A percentile compares a stretch with the other conserved stretches of the same genome.
Evolutionary conservation across 1,140 invertebrate genomes (phyloP).

Genomic region (Lordiphosa clarofinis): DNA sequence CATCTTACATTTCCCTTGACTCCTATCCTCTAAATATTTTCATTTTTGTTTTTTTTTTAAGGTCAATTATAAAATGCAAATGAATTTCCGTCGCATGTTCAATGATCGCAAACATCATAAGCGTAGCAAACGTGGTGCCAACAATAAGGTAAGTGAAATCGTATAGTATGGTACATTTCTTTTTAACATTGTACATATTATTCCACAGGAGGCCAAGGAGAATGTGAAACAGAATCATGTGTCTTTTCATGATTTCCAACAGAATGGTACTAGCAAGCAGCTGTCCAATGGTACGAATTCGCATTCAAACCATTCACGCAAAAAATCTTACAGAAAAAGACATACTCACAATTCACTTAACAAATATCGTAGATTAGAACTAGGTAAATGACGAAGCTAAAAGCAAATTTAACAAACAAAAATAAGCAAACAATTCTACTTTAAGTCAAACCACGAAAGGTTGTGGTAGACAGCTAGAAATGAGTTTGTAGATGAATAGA

Average conservation of each 20-base stretch:
- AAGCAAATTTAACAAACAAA: conserved; percentile 1
- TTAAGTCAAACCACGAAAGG: conserved; percentile 17
- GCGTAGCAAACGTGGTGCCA: conserved; percentile 87
- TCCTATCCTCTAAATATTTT: background rate
- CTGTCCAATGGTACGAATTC: conserved; percentile 90
- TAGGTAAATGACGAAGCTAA: conserved; percentile 77
- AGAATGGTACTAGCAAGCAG: conserved; percentile 91
- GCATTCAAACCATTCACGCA: conserved; percentile 78
- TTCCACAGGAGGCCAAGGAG: conserved; percentile 63
- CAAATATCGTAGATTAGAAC: conserved; percentile 80
- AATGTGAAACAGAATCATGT: conserved; percentile 90
- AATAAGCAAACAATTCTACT: conserved; percentile 16
- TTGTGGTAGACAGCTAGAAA: conserved; percentile 22
- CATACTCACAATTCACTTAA: conserved; percentile 80
- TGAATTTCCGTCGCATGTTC: conserved; percentile 92
- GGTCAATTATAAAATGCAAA: conserved; percentile 94
- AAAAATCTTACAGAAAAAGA: conserved; percentile 80
- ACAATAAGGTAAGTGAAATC: conserved; percentile 83
- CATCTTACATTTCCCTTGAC: no score
- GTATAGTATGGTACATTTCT: background rate
- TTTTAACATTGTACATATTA: conserved; percentile 16
- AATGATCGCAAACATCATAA: conserved; percentile 90
- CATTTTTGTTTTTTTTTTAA: conserved; percentile 50
- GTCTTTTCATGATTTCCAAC: conserved; percentile 91
- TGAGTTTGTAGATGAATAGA: background rate